phyloP scores from a whole-genome alignment of 2,113 vertebrate genomes.

The Crotalus tigris region DNA sequence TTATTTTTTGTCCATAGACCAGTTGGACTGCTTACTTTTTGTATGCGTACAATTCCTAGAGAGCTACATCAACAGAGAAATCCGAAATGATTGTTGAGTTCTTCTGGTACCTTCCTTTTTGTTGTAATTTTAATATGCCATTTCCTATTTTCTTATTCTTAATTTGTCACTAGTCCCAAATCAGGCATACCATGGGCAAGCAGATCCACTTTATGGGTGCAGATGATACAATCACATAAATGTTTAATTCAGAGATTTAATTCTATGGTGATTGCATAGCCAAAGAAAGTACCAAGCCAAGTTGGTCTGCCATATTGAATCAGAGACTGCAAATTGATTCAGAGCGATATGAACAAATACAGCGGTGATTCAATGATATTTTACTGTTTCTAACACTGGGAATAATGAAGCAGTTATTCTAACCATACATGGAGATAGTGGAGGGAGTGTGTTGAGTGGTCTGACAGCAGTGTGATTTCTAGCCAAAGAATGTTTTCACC shows the following conservation, averaged over 20 bases:
- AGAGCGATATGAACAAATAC: background rate
- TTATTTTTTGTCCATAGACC: background rate
- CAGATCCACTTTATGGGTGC: background rate
- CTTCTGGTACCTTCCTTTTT: background rate
- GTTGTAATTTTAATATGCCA: background rate
- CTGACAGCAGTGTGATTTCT: background rate
- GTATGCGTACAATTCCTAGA: background rate
- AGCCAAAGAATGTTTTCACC: background rate
- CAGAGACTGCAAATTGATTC: background rate
- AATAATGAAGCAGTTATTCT: background rate
- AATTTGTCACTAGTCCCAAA: background rate
- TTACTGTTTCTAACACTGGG: background rate
- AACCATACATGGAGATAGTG: background rate
- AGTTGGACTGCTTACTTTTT: background rate
- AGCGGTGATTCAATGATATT: background rate
- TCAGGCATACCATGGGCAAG: background rate
- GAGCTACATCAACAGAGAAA: background rate
- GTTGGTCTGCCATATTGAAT: background rate
- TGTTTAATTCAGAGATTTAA: background rate
- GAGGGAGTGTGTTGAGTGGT: background rate
- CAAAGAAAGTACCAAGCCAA: background rate
- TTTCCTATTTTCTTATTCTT: background rate
- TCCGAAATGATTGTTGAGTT: background rate
- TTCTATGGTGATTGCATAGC: background rate
- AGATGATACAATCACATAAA: background rate